Percentiles rank a stretch among this genome's conserved stretches.
Evolutionary conservation across 2,888 invertebrate genomes (phyloP).

Genomic region (Luperina testacea): DNA sequence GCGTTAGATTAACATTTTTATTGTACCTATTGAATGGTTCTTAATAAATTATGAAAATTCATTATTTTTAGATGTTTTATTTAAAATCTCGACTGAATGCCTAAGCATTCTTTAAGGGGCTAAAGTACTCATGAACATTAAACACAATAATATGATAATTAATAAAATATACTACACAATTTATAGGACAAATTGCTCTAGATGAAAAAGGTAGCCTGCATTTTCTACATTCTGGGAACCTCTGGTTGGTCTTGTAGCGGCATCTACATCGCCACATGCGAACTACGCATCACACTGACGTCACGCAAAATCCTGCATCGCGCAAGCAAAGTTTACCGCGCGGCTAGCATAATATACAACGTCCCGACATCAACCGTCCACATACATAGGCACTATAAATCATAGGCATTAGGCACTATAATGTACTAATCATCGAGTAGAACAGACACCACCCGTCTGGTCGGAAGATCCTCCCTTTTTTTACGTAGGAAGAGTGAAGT

Average conservation of each 20-base stretch:
- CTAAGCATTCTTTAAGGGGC: background rate
- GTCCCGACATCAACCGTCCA: background rate
- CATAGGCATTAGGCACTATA: no score
- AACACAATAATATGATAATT: background rate
- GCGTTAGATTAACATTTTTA: slow-evolving; percentile 85
- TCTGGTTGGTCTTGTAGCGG: background rate
- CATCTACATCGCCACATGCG: background rate
- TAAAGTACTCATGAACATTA: background rate
- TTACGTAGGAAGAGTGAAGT: background rate
- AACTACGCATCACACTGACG: background rate
- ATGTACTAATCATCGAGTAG: no score
- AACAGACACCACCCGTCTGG: background rate
- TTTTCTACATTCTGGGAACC: background rate
- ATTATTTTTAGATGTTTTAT: slow-evolving; percentile 61
- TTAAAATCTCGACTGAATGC: background rate
- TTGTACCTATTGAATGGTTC: slow-evolving; percentile 86
- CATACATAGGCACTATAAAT: no score
- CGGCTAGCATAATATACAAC: background rate
- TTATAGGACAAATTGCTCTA: background rate
- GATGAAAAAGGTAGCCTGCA: background rate
- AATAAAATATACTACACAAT: background rate
- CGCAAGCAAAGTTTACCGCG: no score
- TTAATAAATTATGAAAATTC: slow-evolving; percentile 82
- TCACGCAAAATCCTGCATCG: background rate
- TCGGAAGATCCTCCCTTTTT: background rate